A percentile compares a stretch with the other conserved stretches of the same genome.
Conservation (phyloP, 1,140 invertebrate genomes). For the Anagrus nilaparvatae region DNA sequence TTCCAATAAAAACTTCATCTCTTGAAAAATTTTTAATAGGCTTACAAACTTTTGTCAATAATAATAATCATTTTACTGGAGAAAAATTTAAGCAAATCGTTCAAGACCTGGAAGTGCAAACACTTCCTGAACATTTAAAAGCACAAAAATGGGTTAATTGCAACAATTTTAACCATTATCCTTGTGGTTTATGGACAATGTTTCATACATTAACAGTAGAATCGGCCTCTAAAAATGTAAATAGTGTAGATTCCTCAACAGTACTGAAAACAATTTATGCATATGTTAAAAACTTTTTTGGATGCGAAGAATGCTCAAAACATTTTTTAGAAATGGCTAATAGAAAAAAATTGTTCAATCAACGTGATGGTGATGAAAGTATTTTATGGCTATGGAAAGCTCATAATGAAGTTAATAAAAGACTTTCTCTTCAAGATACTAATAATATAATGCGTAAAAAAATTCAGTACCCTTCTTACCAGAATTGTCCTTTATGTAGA, state of each 20-base stretch:
- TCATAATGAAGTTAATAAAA: slow-evolving; percentile 88
- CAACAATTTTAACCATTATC: slow-evolving; percentile 72
- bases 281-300: slow-evolving; percentile 90
- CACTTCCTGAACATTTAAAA: slow-evolving; percentile 46
- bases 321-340: slow-evolving; percentile 80
- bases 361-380: slow-evolving; percentile 59
- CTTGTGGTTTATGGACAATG: slow-evolving; percentile 90
- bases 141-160: slow-evolving; percentile 71
- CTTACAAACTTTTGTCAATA: slow-evolving; percentile 38
- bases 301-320: slow-evolving; percentile 78
- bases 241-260: slow-evolving; percentile 46
- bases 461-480: slow-evolving; percentile 71
- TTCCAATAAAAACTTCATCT: slow-evolving; percentile 54
- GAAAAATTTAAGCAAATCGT: slow-evolving; percentile 46
- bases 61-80: slow-evolving; percentile 44
- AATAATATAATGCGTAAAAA: slow-evolving; percentile 90
- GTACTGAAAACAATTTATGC: slow-evolving; percentile 75
- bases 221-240: slow-evolving; percentile 45
- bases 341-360: slow-evolving; percentile 53
- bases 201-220: slow-evolving; percentile 90
- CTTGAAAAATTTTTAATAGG: slow-evolving; percentile 54
- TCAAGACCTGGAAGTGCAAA: slow-evolving; percentile 40
- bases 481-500: slow-evolving; percentile 62
- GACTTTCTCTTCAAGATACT: slow-evolving; percentile 72
- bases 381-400: slow-evolving; percentile 91